Evolutionary conservation across 2,888 invertebrate genomes (phyloP), one percentile per base, ranked within the genome.

Genomic region (Agriopis marginaria): DNA sequence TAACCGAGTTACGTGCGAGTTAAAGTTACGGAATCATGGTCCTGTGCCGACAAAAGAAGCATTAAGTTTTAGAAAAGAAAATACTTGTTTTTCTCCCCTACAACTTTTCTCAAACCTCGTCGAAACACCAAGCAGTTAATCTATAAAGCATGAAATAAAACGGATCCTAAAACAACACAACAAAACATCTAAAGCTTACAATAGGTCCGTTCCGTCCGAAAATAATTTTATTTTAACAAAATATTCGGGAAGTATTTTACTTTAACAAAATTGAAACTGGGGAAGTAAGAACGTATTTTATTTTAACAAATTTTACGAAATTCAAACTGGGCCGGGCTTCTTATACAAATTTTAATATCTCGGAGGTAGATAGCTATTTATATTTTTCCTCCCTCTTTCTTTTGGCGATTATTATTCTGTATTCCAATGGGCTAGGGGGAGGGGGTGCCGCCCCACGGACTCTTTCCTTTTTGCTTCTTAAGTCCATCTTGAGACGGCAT

Each of bases 391-490:
- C 90, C 91, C 84, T 79, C 87, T 92, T 93, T 94, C 93, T 93
- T 93, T 93, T 90, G 92, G 93, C 91, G 94, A 93, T 93, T 93
- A 93, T 94, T 94, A 93, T 93, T 93, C 94, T 93, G 94, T 92
- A 89, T 93, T 93, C 90, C 90, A 86, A 91, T 90, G 90, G 91
- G 90, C 83, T 79, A 69, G 82, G 84, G 84, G 83, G 45, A 40
- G 69, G 79, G 78, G 82, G 86, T 74, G 77, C 81, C 88, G 80
- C 89, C 92, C 92, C 87, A 80, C 75, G 87, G 88, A 93, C 94
- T 93, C 93, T 94, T 93, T 93, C 94, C 93, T 94, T 94, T 94
- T 94, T 93, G 94, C 93, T 94, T 93, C 94, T 93, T 93, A 94
- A 94, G 94, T 94, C 94, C 94, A 94, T 94, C 94, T 93, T 92